Evolutionary conservation across 2,797 vertebrate genomes (phyloP), one percentile per base, ranked within the genome.

Genomic region (Atherinosoma microstoma): DNA sequence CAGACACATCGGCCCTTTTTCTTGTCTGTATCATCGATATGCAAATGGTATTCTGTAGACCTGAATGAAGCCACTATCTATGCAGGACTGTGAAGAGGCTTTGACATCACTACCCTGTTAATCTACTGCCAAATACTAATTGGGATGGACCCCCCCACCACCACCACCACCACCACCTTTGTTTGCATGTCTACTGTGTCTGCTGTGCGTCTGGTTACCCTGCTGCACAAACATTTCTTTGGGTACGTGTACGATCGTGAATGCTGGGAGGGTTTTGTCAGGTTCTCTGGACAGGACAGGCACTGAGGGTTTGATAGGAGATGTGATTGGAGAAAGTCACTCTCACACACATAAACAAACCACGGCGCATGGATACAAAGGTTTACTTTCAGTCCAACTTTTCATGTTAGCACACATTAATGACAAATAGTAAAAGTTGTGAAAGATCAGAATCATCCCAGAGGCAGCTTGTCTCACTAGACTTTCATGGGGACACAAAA

Each of bases 81-180:
- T n/a, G 62, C 66, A 34, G 65, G 71, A 24, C 82, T 67, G 81
- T 35, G 67, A 64, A 78, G 64, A 77, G 29, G 83, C 84, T 78
- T 78, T 70, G 79, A 89, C 83, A 90, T 75, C 80, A 68, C 80
- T 78, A 75, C 71, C 45, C 79, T 73, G 84, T 88, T 92, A 84
- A 92, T 89, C 80, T 81, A 87, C 83, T 88, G 93, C 91, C 90
- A 92, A 86, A 63, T 67, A 68, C 88, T 91, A 92, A 92, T 88
- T 92, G 92, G 92, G 85, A 77, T 62, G 36, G 40, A 24, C 63
- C 85, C 79, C 47, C 80, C 24, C 24, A n/a, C n/a, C n/a, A n/a
- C n/a, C n/a, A n/a, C 24, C 24, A 27, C 24, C 24, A 27, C 24
- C 24, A 27, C 24, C 49, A 9, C 80, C 79, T 89, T 91, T 92